Base-by-base conservation (phyloP, 2,113 vertebrate species). In the Melanotaenia duboulayi region DNA sequence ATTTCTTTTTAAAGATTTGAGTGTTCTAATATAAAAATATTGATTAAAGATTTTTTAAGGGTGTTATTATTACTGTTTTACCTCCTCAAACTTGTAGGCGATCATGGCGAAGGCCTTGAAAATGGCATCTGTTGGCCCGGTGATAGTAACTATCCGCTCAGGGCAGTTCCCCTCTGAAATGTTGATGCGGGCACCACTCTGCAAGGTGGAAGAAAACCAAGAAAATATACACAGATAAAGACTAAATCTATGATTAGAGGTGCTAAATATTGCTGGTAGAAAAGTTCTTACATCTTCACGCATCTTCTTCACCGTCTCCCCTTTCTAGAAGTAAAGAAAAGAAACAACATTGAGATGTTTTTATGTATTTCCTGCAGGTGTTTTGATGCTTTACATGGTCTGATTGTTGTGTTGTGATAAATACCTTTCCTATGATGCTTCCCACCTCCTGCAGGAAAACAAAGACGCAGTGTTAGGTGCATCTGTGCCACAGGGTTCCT, bases 51-150 rank as follows among this genome's bases (percentile, higher is more conserved):
- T n/a, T n/a, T n/a, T n/a, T n/a, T n/a, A n/a, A n/a, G n/a, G n/a
- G n/a, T n/a, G n/a, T n/a, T n/a, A n/a, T n/a, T n/a, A 10, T 19
- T 48, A 65, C 19, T n/a, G 4, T 2, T 11, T 1, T 84, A 99
- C 98, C 97, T 99, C 98, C 85, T 99, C 98, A 65, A 99, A 99
- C 90, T 99, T 99, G 93, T 99, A 99, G 51, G 98, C 98, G 0
- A 99, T 99, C 98, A 99, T 99, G 71, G 98, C 98, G 0, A 99
- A 99, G 85, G 98, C 98, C 92, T 99, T 99, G 90, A 99, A 99
- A 84, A 99, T 99, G 65, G 98, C 97, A 7, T 99, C 98, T 0
- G 98, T 99, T 0, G 98, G 98, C 80, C 98, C 98, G 0, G 98
- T 99, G 91, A 99, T 99, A 84, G 98, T 99, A 78, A 99, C 98